Percentiles rank a stretch among this genome's conserved stretches.
These are phyloP conservation scores for Nemoura dubitans DNA, from an alignment of 2,888 invertebrate genomes.

Conservation along the genomic window DNA sequence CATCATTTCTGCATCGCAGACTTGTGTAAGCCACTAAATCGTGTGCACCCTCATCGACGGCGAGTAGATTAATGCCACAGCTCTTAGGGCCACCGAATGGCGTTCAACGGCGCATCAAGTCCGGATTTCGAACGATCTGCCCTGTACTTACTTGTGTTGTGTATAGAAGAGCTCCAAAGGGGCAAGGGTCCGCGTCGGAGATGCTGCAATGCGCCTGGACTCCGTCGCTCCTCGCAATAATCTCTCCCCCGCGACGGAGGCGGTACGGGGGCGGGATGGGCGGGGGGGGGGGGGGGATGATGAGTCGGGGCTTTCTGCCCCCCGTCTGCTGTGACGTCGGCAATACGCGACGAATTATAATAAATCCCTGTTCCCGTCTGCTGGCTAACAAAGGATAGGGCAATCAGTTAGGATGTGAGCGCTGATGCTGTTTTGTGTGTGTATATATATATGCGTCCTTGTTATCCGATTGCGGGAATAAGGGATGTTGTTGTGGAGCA, in stretches of 20 bases:
- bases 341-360: neutral
- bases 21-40: neutral
- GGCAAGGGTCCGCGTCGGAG: neutral
- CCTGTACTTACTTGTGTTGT: neutral
- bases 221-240: neutral
- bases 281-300: neutral
- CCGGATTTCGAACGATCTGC: neutral
- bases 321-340: neutral
- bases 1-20: neutral
- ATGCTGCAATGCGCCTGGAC: neutral
- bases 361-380: neutral
- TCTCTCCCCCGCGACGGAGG: neutral
- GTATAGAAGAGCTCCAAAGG: neutral
- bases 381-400: slow-evolving; percentile 1
- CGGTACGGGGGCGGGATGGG: neutral
- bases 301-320: neutral
- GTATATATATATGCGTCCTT: no score
- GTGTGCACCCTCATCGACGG: neutral
- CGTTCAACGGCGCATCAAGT: neutral
- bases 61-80: neutral
- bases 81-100: neutral
- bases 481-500: neutral
- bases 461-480: neutral
- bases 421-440: neutral
- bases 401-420: neutral